phyloP scores from a whole-genome alignment of 2,797 vertebrate species.

The Falco berigora region DNA sequence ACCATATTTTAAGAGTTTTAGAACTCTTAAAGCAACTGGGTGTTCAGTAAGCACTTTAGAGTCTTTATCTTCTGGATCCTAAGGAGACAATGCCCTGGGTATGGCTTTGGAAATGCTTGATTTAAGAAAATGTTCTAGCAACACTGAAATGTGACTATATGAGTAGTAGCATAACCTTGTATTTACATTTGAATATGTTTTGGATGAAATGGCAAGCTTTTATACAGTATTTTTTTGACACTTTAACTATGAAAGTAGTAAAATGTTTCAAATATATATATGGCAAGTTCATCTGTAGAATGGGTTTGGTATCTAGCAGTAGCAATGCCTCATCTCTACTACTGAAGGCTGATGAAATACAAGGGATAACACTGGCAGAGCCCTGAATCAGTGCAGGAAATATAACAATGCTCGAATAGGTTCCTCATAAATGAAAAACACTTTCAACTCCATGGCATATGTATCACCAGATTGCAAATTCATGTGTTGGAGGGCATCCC shows the following conservation, averaged over 20 bases:
- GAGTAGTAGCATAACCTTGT: background rate
- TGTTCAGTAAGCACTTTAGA: background rate
- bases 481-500: conserved; percentile 35
- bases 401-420: background rate
- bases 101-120: background rate
- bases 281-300: background rate
- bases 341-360: background rate
- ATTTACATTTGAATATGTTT: background rate
- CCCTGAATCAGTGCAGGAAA: conserved; percentile 8
- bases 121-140: background rate
- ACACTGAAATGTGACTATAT: background rate
- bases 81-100: background rate
- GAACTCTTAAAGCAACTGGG: background rate
- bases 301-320: background rate
- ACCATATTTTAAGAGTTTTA: background rate
- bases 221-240: background rate
- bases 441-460: conserved; percentile 22
- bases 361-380: background rate
- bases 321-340: background rate
- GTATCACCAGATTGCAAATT: conserved; percentile 60
- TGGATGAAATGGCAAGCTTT: background rate
- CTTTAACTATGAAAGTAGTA: background rate
- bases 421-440: background rate
- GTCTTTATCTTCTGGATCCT: background rate
- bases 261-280: background rate